Evolutionary conservation across 2,888 invertebrate genomes (phyloP).

Genomic region (Ellobium chinense): DNA sequence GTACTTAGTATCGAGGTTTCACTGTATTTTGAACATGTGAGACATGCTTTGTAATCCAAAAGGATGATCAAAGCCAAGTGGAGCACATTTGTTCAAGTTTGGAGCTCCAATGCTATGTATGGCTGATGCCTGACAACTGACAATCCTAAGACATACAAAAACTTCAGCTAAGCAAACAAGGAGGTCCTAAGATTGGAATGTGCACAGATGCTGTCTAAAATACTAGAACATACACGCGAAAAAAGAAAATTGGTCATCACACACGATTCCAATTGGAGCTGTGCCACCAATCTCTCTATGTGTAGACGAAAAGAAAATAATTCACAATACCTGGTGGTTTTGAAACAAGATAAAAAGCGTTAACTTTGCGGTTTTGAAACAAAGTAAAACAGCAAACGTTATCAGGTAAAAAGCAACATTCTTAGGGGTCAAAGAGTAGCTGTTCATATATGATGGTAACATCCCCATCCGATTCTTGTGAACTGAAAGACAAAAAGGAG

Average conservation of each 20-base stretch:
- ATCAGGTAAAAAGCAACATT: slow-evolving; percentile 26
- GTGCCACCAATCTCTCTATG: slow-evolving; percentile 27
- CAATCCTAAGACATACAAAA: too few relatives aligned
- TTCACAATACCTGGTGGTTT: background rate
- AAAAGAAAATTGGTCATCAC: slow-evolving; percentile 12
- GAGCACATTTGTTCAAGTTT: too few relatives aligned
- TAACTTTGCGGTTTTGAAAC: background rate
- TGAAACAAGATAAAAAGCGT: background rate
- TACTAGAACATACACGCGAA: too few relatives aligned
- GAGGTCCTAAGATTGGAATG: too few relatives aligned
- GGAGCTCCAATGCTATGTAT: too few relatives aligned
- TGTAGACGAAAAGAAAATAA: background rate
- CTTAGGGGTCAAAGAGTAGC: slow-evolving; percentile 51
- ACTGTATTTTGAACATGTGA: too few relatives aligned
- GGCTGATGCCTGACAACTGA: too few relatives aligned
- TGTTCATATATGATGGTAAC: background rate
- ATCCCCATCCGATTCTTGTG: background rate
- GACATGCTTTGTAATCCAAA: too few relatives aligned
- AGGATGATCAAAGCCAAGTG: too few relatives aligned
- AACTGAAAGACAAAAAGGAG: background rate
- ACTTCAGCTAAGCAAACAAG: too few relatives aligned
- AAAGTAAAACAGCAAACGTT: background rate
- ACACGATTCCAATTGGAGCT: slow-evolving; percentile 58
- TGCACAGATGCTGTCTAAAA: too few relatives aligned
- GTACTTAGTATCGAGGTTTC: too few relatives aligned